These are phyloP conservation scores for Drosophila mercatorum DNA, from an alignment of 2,888 invertebrate genomes.

Conservation along the genomic window DNA sequence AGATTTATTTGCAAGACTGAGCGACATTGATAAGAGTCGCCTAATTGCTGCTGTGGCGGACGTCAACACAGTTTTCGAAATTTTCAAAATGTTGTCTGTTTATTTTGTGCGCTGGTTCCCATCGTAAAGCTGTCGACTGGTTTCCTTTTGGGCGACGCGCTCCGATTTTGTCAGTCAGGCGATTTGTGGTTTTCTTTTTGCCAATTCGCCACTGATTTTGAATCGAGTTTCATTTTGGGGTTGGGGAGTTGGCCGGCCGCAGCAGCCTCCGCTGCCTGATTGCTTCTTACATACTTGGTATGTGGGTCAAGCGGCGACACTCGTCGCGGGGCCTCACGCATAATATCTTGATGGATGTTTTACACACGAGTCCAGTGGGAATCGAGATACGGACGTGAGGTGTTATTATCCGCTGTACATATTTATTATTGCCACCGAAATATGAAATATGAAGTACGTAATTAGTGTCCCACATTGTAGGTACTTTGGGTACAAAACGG, in stretches of 20 bases:
- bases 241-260: slow-evolving; percentile 57
- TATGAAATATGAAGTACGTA: slow-evolving; percentile 24
- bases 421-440: slow-evolving; percentile 59
- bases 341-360: slow-evolving; percentile 64
- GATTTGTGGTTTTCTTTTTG: slow-evolving; percentile 28
- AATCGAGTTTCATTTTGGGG: slow-evolving; percentile 68
- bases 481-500: slow-evolving; percentile 42
- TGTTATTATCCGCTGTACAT: slow-evolving; percentile 61
- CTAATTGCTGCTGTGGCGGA: slow-evolving; percentile 73
- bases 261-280: slow-evolving; percentile 28
- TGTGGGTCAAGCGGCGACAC: slow-evolving; percentile 76
- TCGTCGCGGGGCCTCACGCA: slow-evolving; percentile 42
- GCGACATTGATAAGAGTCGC: slow-evolving; percentile 64
- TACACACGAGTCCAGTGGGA: slow-evolving; percentile 51
- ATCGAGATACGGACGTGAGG: slow-evolving; percentile 39
- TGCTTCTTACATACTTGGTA: slow-evolving; percentile 52
- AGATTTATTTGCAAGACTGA: slow-evolving; percentile 62
- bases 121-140: slow-evolving; percentile 75
- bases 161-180: slow-evolving; percentile 69
- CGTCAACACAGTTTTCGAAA: slow-evolving; percentile 69
- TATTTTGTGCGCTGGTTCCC: slow-evolving; percentile 58
- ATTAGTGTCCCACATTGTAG: slow-evolving; percentile 53
- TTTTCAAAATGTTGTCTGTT: slow-evolving; percentile 51
- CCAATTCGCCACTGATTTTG: slow-evolving; percentile 56
- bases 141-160: slow-evolving; percentile 75